These are phyloP conservation scores for Andrena fulva DNA, from an alignment of 2,888 invertebrate species.

Conservation along the genomic window DNA sequence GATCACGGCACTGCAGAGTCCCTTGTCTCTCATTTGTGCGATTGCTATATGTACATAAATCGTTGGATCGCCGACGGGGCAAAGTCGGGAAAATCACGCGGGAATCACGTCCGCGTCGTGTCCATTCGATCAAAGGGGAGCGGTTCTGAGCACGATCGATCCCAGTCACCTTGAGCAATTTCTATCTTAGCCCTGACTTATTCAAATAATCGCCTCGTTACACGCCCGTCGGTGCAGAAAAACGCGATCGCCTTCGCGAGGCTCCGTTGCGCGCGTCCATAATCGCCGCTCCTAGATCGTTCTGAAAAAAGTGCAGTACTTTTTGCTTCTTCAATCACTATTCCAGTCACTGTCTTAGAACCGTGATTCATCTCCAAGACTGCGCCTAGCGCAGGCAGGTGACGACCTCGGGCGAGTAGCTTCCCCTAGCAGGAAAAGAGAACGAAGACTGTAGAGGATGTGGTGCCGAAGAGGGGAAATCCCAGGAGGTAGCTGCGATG, in stretches of 20 bases:
- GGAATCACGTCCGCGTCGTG: background rate
- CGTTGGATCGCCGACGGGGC: background rate
- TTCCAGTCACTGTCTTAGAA: no score
- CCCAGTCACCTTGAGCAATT: background rate
- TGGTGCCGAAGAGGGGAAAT: no score
- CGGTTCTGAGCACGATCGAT: slow-evolving; percentile 7
- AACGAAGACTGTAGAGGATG: no score
- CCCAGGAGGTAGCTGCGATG: no score
- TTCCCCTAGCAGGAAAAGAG: no score
- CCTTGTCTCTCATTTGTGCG: background rate
- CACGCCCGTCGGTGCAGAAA: background rate
- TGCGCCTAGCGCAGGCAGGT: no score
- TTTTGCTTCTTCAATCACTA: no score
- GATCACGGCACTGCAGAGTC: background rate
- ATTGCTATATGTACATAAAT: background rate
- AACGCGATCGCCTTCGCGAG: background rate
- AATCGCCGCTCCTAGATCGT: background rate
- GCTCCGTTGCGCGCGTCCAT: background rate
- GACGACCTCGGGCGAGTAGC: no score
- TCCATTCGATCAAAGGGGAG: background rate
- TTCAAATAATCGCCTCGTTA: background rate
- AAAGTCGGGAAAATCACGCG: background rate
- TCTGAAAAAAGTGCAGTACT: slow-evolving; percentile 3
- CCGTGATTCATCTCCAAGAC: no score
- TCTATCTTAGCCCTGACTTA: background rate